Evolutionary conservation across 2,888 invertebrate genomes (phyloP).

Genomic region (Portevinia maculata): DNA sequence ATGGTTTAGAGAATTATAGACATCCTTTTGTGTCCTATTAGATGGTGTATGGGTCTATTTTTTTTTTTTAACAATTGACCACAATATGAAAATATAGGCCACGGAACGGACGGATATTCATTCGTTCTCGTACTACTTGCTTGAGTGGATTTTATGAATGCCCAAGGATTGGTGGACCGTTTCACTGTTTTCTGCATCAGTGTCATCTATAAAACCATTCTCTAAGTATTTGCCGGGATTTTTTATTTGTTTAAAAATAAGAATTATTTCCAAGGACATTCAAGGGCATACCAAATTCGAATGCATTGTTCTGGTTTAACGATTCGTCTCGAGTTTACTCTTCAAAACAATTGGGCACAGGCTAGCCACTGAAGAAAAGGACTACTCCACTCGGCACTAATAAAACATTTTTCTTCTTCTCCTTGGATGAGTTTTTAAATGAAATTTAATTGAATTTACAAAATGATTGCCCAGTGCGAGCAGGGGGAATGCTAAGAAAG

Average conservation of each 20-base stretch:
- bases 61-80: conserved; percentile 48
- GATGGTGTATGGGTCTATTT: conserved; percentile 20
- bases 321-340: conserved; percentile 42
- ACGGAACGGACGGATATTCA: background rate
- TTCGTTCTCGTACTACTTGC: conserved; percentile 51
- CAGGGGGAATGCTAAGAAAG: background rate
- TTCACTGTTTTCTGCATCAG: conserved; percentile 29
- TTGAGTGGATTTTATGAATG: conserved; percentile 51
- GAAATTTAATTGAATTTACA: conserved; percentile 74
- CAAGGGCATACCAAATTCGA: conserved; percentile 13
- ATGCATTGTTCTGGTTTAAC: conserved; percentile 51
- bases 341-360: conserved; percentile 42
- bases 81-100: conserved; percentile 45
- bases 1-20: conserved; percentile 18
- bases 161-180: conserved; percentile 34
- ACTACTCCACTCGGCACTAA: conserved; percentile 40
- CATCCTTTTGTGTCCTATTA: conserved; percentile 10
- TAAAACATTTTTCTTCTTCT: conserved; percentile 63
- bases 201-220: conserved; percentile 26
- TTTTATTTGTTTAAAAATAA: background rate
- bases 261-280: background rate
- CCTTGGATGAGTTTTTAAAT: conserved; percentile 71
- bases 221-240: conserved; percentile 9
- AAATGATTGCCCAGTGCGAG: conserved; percentile 50
- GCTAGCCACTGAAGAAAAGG: conserved; percentile 41